Percentiles rank a stretch among this genome's conserved stretches.
These are phyloP conservation scores for Rhopalosiphum maidis DNA, from an alignment of 1,140 invertebrate species.

Conservation along the genomic window DNA sequence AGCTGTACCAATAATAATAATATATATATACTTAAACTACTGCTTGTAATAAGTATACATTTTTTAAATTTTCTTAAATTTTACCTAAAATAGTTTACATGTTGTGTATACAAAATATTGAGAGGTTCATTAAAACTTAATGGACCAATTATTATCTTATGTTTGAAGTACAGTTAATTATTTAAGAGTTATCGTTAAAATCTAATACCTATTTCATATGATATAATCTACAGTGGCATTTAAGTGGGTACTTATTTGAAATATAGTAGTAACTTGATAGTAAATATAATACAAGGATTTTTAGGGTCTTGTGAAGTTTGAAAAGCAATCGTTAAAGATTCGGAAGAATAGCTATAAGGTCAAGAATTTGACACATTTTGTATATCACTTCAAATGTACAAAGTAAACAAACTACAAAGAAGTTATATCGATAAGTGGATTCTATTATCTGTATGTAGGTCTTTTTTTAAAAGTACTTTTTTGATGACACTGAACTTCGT, in stretches of 20 bases:
- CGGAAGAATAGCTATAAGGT: neutral
- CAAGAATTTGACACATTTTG: neutral
- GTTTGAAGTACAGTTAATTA: neutral
- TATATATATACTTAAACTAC: neutral
- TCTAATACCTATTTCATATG: neutral
- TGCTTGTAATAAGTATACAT: neutral
- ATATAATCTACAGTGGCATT: neutral
- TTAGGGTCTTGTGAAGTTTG: neutral
- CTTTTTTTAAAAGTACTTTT: neutral
- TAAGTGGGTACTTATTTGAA: neutral
- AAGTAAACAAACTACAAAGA: neutral
- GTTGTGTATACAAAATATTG: neutral
- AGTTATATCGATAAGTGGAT: neutral
- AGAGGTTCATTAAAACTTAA: neutral
- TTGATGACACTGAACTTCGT: neutral
- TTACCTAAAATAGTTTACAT: neutral
- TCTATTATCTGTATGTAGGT: neutral
- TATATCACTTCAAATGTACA: neutral
- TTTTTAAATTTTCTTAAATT: neutral
- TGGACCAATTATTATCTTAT: neutral
- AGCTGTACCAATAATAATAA: no score
- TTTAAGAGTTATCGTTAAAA: neutral
- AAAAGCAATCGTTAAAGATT: neutral
- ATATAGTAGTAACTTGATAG: neutral
- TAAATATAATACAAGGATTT: neutral